phyloP scores from a whole-genome alignment of 1,140 invertebrate species.

The Octopus sinensis region DNA sequence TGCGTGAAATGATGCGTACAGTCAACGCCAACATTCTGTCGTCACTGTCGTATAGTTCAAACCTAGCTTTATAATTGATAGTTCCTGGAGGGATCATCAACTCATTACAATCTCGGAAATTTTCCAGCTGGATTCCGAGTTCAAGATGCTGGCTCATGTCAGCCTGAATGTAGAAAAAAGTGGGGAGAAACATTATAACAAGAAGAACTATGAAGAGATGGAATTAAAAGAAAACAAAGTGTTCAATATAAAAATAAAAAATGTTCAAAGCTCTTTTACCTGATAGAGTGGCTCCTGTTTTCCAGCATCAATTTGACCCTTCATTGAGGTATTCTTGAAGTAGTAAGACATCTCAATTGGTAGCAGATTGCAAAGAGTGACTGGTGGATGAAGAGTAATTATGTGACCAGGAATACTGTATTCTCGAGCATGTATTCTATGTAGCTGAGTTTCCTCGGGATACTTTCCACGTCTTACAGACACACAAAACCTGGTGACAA shows the following conservation, averaged over 20 bases:
- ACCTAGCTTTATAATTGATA: conserved; percentile 42
- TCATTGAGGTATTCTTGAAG: conserved; percentile 45
- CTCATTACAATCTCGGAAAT: conserved; percentile 71
- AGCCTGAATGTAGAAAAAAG: conserved; percentile 58
- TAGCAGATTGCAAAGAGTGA: conserved; percentile 70
- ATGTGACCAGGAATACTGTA: conserved; percentile 74
- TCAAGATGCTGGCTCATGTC: conserved; percentile 71
- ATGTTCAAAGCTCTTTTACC: conserved; percentile 35
- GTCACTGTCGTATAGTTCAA: conserved; percentile 70
- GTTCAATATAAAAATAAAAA: background rate
- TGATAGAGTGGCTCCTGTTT: conserved; percentile 56
- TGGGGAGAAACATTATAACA: background rate
- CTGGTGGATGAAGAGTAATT: conserved; percentile 77
- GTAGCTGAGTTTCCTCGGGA: conserved; percentile 62
- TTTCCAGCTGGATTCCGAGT: conserved; percentile 75
- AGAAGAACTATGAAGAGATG: background rate
- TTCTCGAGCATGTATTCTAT: conserved; percentile 11
- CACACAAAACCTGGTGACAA: conserved; percentile 70
- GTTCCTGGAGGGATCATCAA: conserved; percentile 60
- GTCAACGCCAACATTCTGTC: conserved; percentile 74
- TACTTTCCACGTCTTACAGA: conserved; percentile 76
- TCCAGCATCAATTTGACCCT: conserved; percentile 67
- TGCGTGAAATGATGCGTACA: conserved; percentile 61
- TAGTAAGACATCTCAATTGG: conserved; percentile 64
- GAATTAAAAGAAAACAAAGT: background rate